Conservation (phyloP, 2,113 vertebrate genomes). For the Oreocharis arfaki region DNA sequence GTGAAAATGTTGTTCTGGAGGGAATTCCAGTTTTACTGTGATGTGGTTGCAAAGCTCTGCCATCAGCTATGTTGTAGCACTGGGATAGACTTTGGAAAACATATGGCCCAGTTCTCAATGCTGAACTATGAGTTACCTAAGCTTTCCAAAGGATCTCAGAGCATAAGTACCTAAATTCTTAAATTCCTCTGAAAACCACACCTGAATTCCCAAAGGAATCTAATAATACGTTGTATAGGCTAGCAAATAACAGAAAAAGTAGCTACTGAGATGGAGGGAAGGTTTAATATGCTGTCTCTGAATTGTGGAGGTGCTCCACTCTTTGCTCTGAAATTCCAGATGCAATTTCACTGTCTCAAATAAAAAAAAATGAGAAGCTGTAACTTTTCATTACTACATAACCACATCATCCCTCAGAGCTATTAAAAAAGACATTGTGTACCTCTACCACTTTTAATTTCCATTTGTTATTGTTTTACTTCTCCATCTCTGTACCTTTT, state of each 20-base stretch:
- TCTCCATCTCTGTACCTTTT: not conserved
- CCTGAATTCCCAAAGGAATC: not conserved
- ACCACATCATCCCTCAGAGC: not conserved
- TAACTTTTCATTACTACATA: slow-evolving; percentile 32
- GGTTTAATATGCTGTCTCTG: not conserved
- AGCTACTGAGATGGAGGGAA: not conserved
- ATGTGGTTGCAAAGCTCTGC: not conserved
- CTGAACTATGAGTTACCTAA: not conserved
- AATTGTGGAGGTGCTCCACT: not conserved
- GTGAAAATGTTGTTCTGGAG: not conserved
- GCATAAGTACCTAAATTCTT: not conserved
- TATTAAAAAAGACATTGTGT: not conserved
- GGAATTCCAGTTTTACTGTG: not conserved
- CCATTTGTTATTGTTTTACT: not conserved
- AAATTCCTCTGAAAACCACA: not conserved
- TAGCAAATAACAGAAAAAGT: not conserved
- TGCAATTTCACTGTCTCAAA: not conserved
- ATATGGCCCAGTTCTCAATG: not conserved
- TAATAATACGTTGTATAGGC: not conserved
- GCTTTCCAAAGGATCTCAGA: not conserved
- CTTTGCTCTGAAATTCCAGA: not conserved
- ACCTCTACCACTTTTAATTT: slow-evolving; percentile 20
- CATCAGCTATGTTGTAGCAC: not conserved
- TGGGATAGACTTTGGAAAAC: not conserved
- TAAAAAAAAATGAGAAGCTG: slow-evolving; percentile 10